Conservation (phyloP, 2,888 invertebrate genomes). For the Sesia bembeciformis region DNA sequence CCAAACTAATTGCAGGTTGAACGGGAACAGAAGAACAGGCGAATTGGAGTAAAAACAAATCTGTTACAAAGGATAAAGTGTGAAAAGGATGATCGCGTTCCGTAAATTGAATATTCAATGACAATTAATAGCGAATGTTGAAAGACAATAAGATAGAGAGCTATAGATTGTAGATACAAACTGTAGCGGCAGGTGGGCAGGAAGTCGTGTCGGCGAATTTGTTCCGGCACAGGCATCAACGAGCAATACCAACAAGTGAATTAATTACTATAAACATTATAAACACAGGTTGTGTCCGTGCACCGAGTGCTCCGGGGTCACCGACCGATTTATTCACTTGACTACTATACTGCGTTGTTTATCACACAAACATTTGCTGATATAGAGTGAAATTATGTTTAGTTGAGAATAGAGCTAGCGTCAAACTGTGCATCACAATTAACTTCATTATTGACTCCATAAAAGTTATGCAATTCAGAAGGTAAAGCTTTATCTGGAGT, state of each 20-base stretch:
- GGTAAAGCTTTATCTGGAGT: too few species aligned
- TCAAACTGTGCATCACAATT: too few species aligned
- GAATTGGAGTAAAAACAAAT: background rate
- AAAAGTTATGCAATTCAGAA: too few species aligned
- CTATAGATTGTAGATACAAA: background rate
- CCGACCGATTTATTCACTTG: conserved; percentile 47
- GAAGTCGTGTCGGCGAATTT: conserved; percentile 23
- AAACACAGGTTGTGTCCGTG: background rate
- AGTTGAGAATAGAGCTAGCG: too few species aligned
- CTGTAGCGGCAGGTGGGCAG: conserved; percentile 8
- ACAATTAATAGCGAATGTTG: background rate
- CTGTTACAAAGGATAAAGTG: background rate
- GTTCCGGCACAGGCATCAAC: conserved; percentile 18
- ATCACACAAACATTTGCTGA: conserved; percentile 22
- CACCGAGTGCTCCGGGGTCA: conserved; percentile 22
- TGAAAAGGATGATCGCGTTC: background rate
- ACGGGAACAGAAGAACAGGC: background rate
- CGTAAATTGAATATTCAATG: background rate
- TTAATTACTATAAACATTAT: conserved; percentile 12
- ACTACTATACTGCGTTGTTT: conserved; percentile 40
- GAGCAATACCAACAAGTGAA: conserved; percentile 23
- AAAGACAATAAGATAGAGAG: background rate
- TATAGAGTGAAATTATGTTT: too few species aligned
- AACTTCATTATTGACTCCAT: too few species aligned
- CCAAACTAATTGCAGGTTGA: background rate